These are phyloP conservation scores for Xenus cinereus DNA, from an alignment of 2,113 vertebrate genomes.

Conservation along the genomic window DNA sequence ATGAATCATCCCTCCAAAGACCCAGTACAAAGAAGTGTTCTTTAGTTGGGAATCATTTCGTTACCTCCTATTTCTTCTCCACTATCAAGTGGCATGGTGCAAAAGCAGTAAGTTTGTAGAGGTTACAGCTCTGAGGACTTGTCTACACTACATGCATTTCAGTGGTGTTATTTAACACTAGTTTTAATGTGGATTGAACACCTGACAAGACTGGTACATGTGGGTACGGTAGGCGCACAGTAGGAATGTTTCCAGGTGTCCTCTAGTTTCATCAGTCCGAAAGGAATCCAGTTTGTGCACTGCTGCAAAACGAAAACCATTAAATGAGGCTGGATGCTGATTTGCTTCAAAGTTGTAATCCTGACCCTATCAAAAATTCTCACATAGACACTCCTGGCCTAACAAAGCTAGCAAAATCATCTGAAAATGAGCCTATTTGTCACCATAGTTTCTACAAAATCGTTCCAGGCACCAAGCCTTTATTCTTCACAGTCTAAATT, in stretches of 20 bases:
- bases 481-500: neutral
- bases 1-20: neutral
- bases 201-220: rapidly evolving
- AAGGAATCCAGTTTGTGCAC: neutral
- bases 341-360: neutral
- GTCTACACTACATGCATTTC: neutral
- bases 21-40: neutral
- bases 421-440: neutral
- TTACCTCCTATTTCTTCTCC: neutral
- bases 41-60: neutral
- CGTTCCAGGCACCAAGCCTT: neutral
- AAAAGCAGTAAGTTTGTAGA: neutral
- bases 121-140: neutral
- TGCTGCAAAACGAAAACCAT: neutral
- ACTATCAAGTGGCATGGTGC: neutral
- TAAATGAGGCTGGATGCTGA: neutral
- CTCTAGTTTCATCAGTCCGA: neutral
- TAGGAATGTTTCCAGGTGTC: neutral
- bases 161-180: neutral
- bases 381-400: neutral
- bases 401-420: neutral
- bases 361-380: neutral
- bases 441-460: neutral
- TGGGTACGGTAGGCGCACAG: rapidly evolving
- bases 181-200: neutral